Evolutionary conservation across 2,113 vertebrate genomes (phyloP), one percentile per base, ranked within the genome.

Genomic region (Phyllostomus discolor): DNA sequence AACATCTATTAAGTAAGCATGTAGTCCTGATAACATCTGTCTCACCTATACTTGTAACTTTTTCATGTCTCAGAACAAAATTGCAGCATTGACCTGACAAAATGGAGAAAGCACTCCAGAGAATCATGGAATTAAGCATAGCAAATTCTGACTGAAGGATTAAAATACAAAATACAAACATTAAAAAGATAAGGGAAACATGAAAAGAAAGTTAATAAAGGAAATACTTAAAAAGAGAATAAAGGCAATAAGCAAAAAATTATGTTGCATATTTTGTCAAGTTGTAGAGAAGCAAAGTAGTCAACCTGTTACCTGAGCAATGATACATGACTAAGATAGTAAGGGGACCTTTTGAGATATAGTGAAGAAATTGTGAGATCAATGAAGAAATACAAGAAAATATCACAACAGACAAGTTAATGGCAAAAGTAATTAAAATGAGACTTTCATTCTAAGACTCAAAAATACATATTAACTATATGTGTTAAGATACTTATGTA

Each of bases 231-330:
- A 31, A 76, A 11, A 11, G 1, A 28, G 16, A 82, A 48, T 46
- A 85, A 20, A 52, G 33, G 9, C 35, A 46, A 79, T 2, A 43
- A 62, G n/a, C 1, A 33, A 88, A 70, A 66, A 31, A 14, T 33
- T 11, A 5, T 12, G 2, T 14, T 84, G 10, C 5, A 10, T 38
- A 20, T 48, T 73, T 33, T 43, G 6, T 79, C 38, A 64, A 35
- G 43, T 43, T 64, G 12, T 6, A 35, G 24, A 69, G 41, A 33
- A 33, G 59, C 10, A 22, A 10, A 0, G 50, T 24, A 17, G 31
- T 0, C 6, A 3, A 1, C 9, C 24, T 57, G 1, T 7, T n/a
- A 20, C n/a, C 41, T 66, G 5, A 10, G 15, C 2, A 8, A 1
- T 12, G 24, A 81, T 38, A 17, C 24, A 4, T 28, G 19, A 48